These are phyloP conservation scores for Rhingia rostrata DNA, from an alignment of 2,888 invertebrate genomes.

Conservation along the genomic window DNA sequence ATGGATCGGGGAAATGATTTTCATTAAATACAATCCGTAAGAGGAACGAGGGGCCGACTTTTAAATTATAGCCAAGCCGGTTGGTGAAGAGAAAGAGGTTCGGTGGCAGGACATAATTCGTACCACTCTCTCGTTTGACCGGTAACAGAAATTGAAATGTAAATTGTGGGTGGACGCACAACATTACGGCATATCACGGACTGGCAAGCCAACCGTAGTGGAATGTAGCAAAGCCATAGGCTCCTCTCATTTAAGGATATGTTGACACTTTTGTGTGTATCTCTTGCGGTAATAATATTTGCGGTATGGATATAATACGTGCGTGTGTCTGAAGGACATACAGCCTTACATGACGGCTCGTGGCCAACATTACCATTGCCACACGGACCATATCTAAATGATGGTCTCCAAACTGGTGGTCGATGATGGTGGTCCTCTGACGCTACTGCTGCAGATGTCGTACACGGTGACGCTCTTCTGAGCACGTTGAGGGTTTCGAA, in stretches of 20 bases:
- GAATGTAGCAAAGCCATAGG: conserved; percentile 37
- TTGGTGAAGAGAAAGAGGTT: conserved; percentile 47
- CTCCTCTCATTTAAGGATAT: conserved; percentile 65
- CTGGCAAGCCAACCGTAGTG: conserved; percentile 8
- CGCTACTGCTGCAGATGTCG: conserved; percentile 65
- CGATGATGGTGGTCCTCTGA: neutral
- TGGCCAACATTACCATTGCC: conserved; percentile 71
- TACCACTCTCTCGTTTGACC: neutral
- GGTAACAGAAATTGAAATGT: conserved; percentile 51
- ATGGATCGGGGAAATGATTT: conserved; percentile 65
- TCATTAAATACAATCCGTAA: conserved; percentile 53
- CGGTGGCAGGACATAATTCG: conserved; percentile 9
- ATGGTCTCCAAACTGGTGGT: conserved; percentile 47
- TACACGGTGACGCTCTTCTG: conserved; percentile 53
- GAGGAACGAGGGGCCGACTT: conserved; percentile 36
- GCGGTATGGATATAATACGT: conserved; percentile 52
- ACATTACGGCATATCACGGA: neutral
- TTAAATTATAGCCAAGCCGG: conserved; percentile 66
- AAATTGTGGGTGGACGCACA: conserved; percentile 42
- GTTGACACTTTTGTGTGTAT: conserved; percentile 74
- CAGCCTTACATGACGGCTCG: conserved; percentile 72
- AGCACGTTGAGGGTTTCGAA: conserved; percentile 50
- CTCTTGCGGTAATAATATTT: conserved; percentile 73
- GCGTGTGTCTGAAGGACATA: conserved; percentile 63
- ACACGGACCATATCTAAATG: conserved; percentile 72